phyloP scores from a whole-genome alignment of 2,797 vertebrate species.

The Scarus forsteni region DNA sequence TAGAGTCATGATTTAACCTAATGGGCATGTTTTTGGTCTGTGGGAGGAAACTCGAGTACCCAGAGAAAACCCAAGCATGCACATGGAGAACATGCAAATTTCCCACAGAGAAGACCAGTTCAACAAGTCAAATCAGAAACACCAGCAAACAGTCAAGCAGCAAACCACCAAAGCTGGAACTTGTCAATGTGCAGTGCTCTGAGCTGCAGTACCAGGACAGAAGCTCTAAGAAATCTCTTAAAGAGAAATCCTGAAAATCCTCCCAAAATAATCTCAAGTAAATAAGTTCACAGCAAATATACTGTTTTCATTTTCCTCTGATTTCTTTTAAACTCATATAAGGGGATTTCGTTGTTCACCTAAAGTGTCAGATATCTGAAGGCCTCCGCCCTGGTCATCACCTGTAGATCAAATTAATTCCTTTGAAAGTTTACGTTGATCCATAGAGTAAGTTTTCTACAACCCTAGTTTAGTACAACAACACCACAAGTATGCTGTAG shows the following conservation, averaged over 20 bases:
- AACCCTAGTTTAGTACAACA: conserved; percentile 1
- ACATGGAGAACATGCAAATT: no score
- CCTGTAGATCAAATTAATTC: neutral
- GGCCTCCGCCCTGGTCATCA: neutral
- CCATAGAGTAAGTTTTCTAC: neutral
- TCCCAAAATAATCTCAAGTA: neutral
- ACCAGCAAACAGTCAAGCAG: conserved; percentile 14
- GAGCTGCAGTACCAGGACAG: conserved; percentile 14
- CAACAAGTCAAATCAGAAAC: neutral
- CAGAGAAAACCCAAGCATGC: no score
- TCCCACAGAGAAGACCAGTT: no score
- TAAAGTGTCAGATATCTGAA: conserved; percentile 3
- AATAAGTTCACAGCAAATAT: neutral
- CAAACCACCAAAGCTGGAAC: conserved; percentile 4
- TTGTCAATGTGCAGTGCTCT: neutral
- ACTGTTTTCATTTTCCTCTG: neutral
- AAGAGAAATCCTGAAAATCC: neutral
- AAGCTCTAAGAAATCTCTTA: neutral
- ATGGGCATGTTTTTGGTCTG: no score
- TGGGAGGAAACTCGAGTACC: no score
- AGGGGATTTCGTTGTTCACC: no score
- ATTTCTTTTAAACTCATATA: no score
- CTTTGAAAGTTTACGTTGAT: neutral
- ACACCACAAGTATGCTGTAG: neutral
- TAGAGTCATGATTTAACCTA: no score